These are phyloP conservation scores for Xiphorhynchus elegans DNA, from an alignment of 2,113 vertebrate species.

Conservation along the genomic window DNA sequence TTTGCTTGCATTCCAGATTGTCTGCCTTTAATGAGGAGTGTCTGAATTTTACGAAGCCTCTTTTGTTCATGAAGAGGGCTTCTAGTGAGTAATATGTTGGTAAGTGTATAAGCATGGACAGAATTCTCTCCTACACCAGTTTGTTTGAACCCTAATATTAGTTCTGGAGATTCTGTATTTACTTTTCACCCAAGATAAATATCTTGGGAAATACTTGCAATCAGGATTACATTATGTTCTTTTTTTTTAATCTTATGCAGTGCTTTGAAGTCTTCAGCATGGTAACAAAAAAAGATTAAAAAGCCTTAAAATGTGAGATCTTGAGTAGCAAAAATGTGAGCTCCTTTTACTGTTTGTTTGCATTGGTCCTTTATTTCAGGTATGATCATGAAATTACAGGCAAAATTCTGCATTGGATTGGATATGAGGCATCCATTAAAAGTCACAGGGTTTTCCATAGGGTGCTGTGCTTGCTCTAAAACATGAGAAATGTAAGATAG, in stretches of 20 bases:
- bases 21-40: background rate
- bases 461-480: background rate
- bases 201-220: constrained; percentile 9
- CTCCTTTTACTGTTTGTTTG: background rate
- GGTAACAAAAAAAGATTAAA: background rate
- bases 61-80: background rate
- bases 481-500: background rate
- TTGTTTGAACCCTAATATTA: background rate
- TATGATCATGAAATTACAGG: background rate
- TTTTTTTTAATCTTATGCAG: background rate
- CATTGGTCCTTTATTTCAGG: background rate
- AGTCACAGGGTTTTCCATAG: background rate
- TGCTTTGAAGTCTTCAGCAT: background rate
- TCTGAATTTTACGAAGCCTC: constrained; percentile 7
- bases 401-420: background rate
- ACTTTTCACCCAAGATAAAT: constrained; percentile 1
- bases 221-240: background rate
- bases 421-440: background rate
- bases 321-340: background rate
- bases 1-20: constrained; percentile 41
- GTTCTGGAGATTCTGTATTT: constrained; percentile 6
- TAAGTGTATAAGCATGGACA: background rate
- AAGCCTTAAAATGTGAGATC: background rate
- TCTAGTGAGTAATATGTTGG: background rate
- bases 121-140: background rate